Percentiles rank a stretch among this genome's conserved stretches.
These are phyloP conservation scores for Carterocephalus palaemon DNA, from an alignment of 2,888 invertebrate species.

Conservation along the genomic window DNA sequence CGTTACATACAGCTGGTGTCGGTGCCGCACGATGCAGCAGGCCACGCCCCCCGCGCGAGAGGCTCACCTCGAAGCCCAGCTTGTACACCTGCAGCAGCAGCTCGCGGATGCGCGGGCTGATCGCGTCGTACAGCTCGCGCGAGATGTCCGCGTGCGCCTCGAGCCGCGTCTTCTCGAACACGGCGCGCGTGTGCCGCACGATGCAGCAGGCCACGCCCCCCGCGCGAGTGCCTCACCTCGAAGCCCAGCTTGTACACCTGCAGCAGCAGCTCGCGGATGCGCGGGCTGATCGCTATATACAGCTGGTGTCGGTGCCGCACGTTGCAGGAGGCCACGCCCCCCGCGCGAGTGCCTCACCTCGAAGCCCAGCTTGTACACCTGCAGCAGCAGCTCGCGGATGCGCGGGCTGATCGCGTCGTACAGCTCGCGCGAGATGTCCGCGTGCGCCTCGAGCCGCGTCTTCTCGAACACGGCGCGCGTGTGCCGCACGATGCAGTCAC, in stretches of 20 bases:
- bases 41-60: no score
- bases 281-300: constrained; percentile 43
- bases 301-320: no score
- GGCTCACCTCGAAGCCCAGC: constrained; percentile 91
- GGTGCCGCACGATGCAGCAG: no score
- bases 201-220: no score
- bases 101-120: constrained; percentile 53
- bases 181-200: constrained; percentile 47
- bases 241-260: constrained; percentile 95
- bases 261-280: constrained; percentile 79
- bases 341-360: constrained; percentile 78
- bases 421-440: constrained; percentile 30
- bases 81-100: constrained; percentile 90
- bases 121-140: constrained; percentile 39
- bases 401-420: constrained; percentile 46
- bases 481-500: constrained; percentile 54
- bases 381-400: constrained; percentile 80
- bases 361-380: constrained; percentile 93
- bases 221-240: constrained; percentile 77
- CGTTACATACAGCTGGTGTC: no score
- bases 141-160: constrained; percentile 17
- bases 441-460: constrained; percentile 33
- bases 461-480: constrained; percentile 49
- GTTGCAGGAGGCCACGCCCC: no score
- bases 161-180: constrained; percentile 46